Base-by-base conservation (phyloP, 2,113 vertebrate genomes). In the Heliornis fulica region DNA sequence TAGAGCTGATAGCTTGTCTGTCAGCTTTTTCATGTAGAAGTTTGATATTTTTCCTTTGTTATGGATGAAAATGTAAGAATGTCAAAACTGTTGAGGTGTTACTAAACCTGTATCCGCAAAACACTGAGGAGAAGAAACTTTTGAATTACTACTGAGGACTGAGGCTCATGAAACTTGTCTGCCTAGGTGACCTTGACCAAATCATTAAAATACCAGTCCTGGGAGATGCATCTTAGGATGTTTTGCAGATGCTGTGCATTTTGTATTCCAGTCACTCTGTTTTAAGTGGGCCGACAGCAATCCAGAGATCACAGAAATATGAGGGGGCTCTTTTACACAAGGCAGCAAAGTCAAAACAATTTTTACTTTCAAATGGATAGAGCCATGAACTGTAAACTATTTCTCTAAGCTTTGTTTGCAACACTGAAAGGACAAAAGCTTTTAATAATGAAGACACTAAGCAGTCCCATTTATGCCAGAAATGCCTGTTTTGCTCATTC, bases 291-390 rank as follows among this genome's bases (percentile, higher is more conserved):
- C 26, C n/a, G 57, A 45, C 53, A 91, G 57, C 28, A 22, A 4
- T 2, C 0, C 2, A 53, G 15, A 11, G 54, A n/a, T 54, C n/a
- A 12, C 14, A 41, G n/a, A 25, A 18, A 40, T 64, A 38, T 28
- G 16, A 10, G 19, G 19, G 4, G 45, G 40, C 34, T 53, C 25
- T 88, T 76, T 61, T 60, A 28, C 36, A 21, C 9, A 72, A 60
- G 32, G 13, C 13, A 50, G 8, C 38, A 41, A 41, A 77, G 28
- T 34, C 14, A 65, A 83, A 88, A 50, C 63, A 0, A 54, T 77
- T 88, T 57, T 22, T 8, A 5, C 56, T 88, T 61, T 54, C 20
- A 25, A 66, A 59, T 17, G 26, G 45, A 13, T 13, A 38, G 61
- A 69, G 8, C 26, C 0, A 1, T 56, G 64, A 82, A 34, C 25